Conservation (phyloP, 2,797 vertebrate genomes). For the Adelosebastes latens region DNA sequence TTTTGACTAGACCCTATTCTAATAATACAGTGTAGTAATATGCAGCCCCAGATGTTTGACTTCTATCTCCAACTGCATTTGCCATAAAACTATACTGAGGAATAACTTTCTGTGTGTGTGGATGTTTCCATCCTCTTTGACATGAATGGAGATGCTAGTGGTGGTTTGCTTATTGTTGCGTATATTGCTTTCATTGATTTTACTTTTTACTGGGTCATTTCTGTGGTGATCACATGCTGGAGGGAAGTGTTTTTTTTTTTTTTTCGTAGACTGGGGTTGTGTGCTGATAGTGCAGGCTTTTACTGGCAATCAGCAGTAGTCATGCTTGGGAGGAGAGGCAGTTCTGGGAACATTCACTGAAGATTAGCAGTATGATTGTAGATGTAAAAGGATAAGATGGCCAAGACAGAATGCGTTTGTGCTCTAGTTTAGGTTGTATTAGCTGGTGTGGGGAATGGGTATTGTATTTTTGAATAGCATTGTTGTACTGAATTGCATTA, state of each 20-base stretch:
- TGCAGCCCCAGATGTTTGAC: too few relatives aligned
- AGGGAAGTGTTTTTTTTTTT: background rate
- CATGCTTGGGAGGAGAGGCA: background rate
- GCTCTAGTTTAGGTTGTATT: background rate
- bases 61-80: background rate
- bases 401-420: background rate
- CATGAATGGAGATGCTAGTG: background rate
- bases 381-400: background rate
- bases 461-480: background rate
- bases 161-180: background rate
- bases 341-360: background rate
- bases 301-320: slow-evolving; percentile 13
- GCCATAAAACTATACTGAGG: background rate
- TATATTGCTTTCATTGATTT: background rate
- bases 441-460: background rate
- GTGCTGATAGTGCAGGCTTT: slow-evolving; percentile 18
- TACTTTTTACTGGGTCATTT: background rate
- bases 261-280: background rate
- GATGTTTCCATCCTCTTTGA: background rate
- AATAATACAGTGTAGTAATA: background rate
- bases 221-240: background rate
- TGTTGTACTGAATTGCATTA: background rate
- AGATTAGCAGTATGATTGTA: background rate
- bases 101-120: too few relatives aligned
- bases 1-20: background rate